Evolutionary conservation across 2,113 vertebrate genomes (phyloP), one percentile per base, ranked within the genome.

Genomic region (Ceyx melanurus): DNA sequence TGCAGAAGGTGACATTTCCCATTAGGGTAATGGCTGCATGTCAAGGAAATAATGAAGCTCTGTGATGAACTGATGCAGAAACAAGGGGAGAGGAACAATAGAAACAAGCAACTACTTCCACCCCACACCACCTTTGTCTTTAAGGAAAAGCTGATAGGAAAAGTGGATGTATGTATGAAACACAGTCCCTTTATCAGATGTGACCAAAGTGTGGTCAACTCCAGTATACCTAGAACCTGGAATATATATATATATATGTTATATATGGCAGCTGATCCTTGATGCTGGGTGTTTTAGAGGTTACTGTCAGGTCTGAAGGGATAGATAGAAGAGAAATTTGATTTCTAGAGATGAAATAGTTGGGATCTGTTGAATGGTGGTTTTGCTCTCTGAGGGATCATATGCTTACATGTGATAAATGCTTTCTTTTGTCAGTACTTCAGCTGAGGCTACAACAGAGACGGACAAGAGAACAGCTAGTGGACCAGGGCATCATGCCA

Each of bases 401-500:
- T 53, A 6, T 65, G 74, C 57, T 90, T 37, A 53, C 78, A 11
- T 26, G 29, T n/a, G 45, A 82, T 75, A 15, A 60, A 25, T 66
- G 37, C 88, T 93, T 95, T 96, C 84, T 94, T 88, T 97, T 97
- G 72, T 61, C 97, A 99, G 99, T 99, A 81, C 98, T 99, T 93
- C 99, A 99, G 96, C 98, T 99, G 92, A 98, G 98, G 97, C 97
- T 99, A 51, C 99, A 99, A 78, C 99, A 99, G 92, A 98, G 99
- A 94, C 98, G 99, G 88, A 99, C 98, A n/a, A 97, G 99, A 85
- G 98, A 99, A 86, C 99, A 99, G 92, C 98, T 99, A 76, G 99
- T 98, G 96, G 99, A 99, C 97, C 99, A 99, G 96, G 99, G 99
- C 98, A 99, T 99, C 98, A 99, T 99, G 99, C 98, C 99, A 93